Conservation (phyloP, 1,140 invertebrate species). For the Trichonephila clavipes region DNA sequence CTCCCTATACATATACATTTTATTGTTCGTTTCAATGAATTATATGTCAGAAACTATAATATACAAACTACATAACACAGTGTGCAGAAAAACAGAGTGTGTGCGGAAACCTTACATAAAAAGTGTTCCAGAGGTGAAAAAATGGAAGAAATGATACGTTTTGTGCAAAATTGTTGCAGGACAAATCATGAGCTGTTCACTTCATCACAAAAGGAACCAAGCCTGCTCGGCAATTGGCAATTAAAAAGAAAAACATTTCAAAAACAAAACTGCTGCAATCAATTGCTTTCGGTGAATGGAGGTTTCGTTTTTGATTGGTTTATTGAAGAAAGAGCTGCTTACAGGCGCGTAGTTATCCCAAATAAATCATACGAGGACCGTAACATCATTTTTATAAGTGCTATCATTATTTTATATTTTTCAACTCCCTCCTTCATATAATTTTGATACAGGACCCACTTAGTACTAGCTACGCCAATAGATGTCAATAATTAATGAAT, state of each 20-base stretch:
- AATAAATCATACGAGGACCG: too few relatives aligned
- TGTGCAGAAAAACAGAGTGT: slow-evolving; percentile 3
- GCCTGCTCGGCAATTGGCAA: slow-evolving; percentile 17
- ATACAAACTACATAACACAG: slow-evolving; percentile 21
- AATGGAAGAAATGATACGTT: slow-evolving; percentile 19
- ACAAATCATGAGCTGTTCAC: background rate
- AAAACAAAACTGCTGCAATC: background rate
- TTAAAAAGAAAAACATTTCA: background rate
- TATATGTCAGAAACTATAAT: background rate
- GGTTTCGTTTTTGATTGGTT: background rate
- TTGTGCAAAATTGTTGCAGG: slow-evolving; percentile 30
- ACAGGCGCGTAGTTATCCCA: too few relatives aligned
- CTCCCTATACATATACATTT: slow-evolving; percentile 19
- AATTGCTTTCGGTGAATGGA: background rate
- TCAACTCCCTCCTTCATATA: too few relatives aligned
- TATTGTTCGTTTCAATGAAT: slow-evolving; percentile 47
- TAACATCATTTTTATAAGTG: too few relatives aligned
- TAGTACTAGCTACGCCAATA: too few relatives aligned
- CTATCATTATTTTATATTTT: too few relatives aligned
- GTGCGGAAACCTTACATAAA: background rate
- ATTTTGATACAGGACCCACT: too few relatives aligned
- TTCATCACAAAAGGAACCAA: background rate
- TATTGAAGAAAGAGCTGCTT: too few relatives aligned
- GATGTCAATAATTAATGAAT: too few relatives aligned
- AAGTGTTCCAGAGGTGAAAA: background rate